Evolutionary conservation across 2,888 invertebrate species (phyloP), one percentile per base, ranked within the genome.

Genomic region (Limnephilus marmoratus): DNA sequence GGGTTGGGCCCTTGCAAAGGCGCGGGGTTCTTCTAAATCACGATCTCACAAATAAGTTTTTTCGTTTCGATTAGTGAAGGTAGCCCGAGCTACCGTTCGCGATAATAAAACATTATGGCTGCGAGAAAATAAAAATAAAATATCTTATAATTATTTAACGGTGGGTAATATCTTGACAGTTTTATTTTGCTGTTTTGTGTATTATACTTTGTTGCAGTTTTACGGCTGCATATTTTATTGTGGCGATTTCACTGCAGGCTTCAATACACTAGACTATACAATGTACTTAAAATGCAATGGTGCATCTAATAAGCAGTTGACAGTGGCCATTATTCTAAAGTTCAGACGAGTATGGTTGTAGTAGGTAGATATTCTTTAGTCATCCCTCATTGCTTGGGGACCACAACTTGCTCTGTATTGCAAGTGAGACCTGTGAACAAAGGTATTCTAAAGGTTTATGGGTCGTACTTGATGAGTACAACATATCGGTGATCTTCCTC

Each of bases 41-140:
- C 90, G 92, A 92, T 92, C 92, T 88, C 90, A 92, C 92, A 92
- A 92, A 92, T 91, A 88, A 91, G 80, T 68, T 88, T 88, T 88
- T 88, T 88, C 88, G 88, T 53, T 88, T 88, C 88, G 88, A 88
- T 88, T 88, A 88, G 88, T 88, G 68, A 53, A 31, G 68, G 53
- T 29, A 86, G 29, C 37, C 37, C 68, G 15, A 68, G 88, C 88
- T 88, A 88, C 88, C 88, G 88, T 88, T 88, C 53, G 88, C 88
- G 88, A 88, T 88, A 88, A 88, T 88, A 88, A 88, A 88, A 88
- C 88, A 88, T 88, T 88, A 80, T 88, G 37, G 53, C 45, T 41
- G 85, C 24, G 53, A 37, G 45, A 49, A n/a, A 41, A 86, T 41
- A 24, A 37, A 83, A 83, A 45, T 45, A 45, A 45, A 37, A 24